Evolutionary conservation across 2,797 vertebrate genomes (phyloP).

Genomic region (Neopelma chrysocephalum): DNA sequence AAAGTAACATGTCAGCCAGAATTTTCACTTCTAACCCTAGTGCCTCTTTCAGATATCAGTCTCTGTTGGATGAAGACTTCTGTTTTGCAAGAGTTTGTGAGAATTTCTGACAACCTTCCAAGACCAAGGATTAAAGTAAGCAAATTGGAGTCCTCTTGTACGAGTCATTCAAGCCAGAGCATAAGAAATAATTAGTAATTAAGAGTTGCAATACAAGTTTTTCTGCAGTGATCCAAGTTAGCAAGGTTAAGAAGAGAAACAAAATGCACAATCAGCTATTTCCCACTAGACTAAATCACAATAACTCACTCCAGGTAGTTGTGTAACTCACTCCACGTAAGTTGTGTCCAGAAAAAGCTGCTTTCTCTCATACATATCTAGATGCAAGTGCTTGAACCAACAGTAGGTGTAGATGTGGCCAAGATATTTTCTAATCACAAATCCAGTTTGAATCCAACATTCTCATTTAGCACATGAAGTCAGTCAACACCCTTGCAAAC

Average conservation of each 20-base stretch:
- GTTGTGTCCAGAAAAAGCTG: neutral
- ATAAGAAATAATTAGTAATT: neutral
- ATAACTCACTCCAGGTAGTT: neutral
- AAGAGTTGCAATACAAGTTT: neutral
- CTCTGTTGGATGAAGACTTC: neutral
- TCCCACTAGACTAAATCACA: neutral
- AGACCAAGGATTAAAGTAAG: neutral
- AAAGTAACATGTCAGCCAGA: neutral
- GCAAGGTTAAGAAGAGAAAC: neutral
- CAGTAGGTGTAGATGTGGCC: rapidly evolving
- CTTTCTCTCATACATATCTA: neutral
- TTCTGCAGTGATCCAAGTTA: neutral
- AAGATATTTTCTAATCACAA: neutral
- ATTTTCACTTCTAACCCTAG: neutral
- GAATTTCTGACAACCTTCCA: neutral
- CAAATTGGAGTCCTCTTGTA: neutral
- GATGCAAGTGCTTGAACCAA: neutral
- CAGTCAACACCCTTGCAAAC: neutral
- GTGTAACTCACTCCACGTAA: neutral
- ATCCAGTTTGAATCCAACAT: neutral
- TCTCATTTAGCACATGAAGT: neutral
- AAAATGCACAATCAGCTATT: neutral
- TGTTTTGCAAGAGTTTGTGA: neutral
- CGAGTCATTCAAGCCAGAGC: neutral
- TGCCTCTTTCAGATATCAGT: neutral